Evolutionary conservation across 1,140 invertebrate species (phyloP).

Genomic region (Calephelis virginiensis): DNA sequence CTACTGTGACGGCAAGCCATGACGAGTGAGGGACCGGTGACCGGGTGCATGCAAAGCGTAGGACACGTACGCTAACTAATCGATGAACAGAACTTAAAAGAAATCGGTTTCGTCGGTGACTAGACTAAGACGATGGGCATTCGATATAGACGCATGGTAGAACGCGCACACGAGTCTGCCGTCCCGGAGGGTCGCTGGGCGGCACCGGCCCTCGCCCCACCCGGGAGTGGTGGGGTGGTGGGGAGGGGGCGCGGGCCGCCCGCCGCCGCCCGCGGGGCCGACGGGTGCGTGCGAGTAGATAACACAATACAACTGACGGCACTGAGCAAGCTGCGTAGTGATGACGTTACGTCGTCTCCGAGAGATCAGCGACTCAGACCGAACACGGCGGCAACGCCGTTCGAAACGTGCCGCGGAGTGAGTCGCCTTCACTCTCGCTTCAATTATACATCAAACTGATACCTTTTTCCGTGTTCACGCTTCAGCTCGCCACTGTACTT

Average conservation of each 20-base stretch:
- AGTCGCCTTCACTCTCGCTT: constrained; percentile 65
- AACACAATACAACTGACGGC: constrained; percentile 79
- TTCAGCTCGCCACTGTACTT: constrained; percentile 98
- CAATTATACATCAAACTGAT: constrained; percentile 91
- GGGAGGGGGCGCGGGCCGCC: constrained; percentile 32
- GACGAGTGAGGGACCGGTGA: constrained; percentile 58
- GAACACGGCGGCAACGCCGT: constrained; percentile 32
- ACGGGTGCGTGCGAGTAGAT: constrained; percentile 74
- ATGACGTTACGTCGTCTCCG: constrained; percentile 64
- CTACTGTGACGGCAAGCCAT: constrained; percentile 66
- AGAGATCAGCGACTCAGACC: constrained; percentile 63
- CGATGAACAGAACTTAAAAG: constrained; percentile 75
- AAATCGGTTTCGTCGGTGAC: constrained; percentile 70
- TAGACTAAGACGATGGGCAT: constrained; percentile 66
- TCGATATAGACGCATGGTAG: constrained; percentile 76
- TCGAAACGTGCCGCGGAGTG: constrained; percentile 42
- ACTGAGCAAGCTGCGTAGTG: constrained; percentile 77
- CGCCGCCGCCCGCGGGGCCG: constrained; percentile 36
- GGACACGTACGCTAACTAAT: constrained; percentile 73
- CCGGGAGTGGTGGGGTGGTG: constrained; percentile 26
- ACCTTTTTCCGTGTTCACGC: constrained; percentile 98
- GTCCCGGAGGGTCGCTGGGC: constrained; percentile 32
- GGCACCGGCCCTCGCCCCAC: constrained; percentile 41
- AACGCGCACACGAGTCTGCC: constrained; percentile 59
- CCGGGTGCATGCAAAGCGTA: constrained; percentile 74